phyloP scores from a whole-genome alignment of 2,113 vertebrate genomes.

The Oryctolagus cuniculus region DNA sequence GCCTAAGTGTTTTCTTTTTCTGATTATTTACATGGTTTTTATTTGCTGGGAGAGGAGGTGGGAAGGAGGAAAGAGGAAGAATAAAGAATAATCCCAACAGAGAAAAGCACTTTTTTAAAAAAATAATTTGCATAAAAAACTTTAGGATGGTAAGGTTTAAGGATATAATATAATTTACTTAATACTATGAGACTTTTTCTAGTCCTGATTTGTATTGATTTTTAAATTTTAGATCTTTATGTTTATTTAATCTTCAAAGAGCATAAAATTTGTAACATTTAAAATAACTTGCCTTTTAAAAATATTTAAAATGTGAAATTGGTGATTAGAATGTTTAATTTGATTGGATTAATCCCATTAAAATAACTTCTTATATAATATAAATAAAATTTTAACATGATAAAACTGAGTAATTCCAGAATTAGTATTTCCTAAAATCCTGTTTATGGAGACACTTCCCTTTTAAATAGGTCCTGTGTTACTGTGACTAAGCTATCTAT shows the following conservation, averaged over 20 bases:
- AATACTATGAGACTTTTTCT: slow-evolving; percentile 25
- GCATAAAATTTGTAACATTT: slow-evolving; percentile 12
- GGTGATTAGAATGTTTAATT: slow-evolving; percentile 57
- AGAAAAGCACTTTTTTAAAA: neutral
- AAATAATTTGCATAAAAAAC: neutral
- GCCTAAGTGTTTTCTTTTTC: neutral
- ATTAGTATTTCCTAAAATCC: slow-evolving; percentile 61
- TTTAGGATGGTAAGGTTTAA: slow-evolving; percentile 47
- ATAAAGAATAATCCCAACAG: neutral
- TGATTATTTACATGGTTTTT: slow-evolving; percentile 1
- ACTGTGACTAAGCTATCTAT: slow-evolving; percentile 56
- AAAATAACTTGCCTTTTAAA: slow-evolving; percentile 52
- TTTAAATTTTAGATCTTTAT: slow-evolving; percentile 50
- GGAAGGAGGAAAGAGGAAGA: neutral
- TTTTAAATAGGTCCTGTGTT: slow-evolving; percentile 31
- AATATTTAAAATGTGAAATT: slow-evolving; percentile 59
- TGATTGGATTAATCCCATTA: slow-evolving; percentile 15
- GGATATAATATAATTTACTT: slow-evolving; percentile 2
- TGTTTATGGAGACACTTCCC: slow-evolving; percentile 52
- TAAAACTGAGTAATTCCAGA: slow-evolving; percentile 32
- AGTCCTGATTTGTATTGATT: slow-evolving; percentile 18
- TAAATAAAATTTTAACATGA: slow-evolving; percentile 48
- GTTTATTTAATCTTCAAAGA: slow-evolving; percentile 55
- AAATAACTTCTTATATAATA: slow-evolving; percentile 40
- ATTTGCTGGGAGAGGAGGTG: neutral